Evolutionary conservation across 1,140 invertebrate species (phyloP).

Genomic region (Cylas formicarius): DNA sequence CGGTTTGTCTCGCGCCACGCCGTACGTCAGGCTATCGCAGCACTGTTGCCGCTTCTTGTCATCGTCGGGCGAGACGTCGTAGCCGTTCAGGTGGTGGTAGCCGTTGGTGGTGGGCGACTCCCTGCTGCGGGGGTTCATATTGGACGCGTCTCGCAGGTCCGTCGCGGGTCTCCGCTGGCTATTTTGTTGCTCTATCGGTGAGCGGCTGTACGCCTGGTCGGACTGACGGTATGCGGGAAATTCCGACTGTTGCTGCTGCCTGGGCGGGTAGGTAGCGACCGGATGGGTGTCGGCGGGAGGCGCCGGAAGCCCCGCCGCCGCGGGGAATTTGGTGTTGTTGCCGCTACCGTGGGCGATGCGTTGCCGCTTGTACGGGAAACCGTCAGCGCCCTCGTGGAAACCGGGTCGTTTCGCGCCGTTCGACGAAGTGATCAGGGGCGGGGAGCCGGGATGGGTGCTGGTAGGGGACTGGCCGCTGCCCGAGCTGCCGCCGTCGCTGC

Average conservation of each 20-base stretch:
- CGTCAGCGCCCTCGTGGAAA: slow-evolving; percentile 53
- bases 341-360: slow-evolving; percentile 74
- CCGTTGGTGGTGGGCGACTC: slow-evolving; percentile 34
- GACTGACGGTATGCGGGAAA: slow-evolving; percentile 7
- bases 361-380: slow-evolving; percentile 65
- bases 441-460: slow-evolving; percentile 59
- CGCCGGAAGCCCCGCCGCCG: slow-evolving; percentile 1
- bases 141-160: slow-evolving; percentile 40
- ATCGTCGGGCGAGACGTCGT: slow-evolving; percentile 11
- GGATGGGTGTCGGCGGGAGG: background rate
- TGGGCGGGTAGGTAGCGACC: background rate
- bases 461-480: slow-evolving; percentile 63
- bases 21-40: slow-evolving; percentile 22
- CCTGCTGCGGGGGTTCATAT: slow-evolving; percentile 41
- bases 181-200: slow-evolving; percentile 33
- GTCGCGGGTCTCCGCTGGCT: slow-evolving; percentile 35
- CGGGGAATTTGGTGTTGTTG: slow-evolving; percentile 15
- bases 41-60: slow-evolving; percentile 25
- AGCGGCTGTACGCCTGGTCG: slow-evolving; percentile 11
- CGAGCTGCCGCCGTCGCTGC: slow-evolving; percentile 67
- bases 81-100: slow-evolving; percentile 22
- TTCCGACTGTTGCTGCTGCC: slow-evolving; percentile 4
- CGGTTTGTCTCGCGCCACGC: slow-evolving; percentile 16
- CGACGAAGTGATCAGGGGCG: slow-evolving; percentile 44
- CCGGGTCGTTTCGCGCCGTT: slow-evolving; percentile 44